These are phyloP conservation scores for Malurus alboscapulatus DNA, from an alignment of 2,113 vertebrate species.

Conservation along the genomic window DNA sequence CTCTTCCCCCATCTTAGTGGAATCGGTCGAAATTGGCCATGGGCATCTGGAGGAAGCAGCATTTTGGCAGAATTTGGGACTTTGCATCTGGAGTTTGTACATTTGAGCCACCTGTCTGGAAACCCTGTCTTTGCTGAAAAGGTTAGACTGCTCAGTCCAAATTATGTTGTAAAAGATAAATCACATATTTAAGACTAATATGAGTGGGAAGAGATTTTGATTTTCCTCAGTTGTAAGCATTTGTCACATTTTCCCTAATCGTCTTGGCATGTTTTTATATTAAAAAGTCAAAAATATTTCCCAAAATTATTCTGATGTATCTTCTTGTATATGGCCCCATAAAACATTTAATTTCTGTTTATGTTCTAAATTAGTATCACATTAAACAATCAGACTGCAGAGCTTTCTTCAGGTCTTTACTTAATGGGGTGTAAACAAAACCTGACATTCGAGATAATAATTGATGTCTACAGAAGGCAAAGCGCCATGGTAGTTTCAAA, in stretches of 20 bases:
- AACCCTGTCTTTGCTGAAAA: conserved; percentile 93
- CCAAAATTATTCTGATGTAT: neutral
- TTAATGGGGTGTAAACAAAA: neutral
- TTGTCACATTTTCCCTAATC: neutral
- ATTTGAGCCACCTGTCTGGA: conserved; percentile 91
- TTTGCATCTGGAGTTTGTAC: conserved; percentile 94
- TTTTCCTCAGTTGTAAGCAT: neutral
- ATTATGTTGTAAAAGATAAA: neutral
- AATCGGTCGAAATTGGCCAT: conserved; percentile 95
- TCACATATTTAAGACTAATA: neutral
- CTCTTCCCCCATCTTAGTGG: conserved; percentile 73
- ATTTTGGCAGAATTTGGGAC: conserved; percentile 98
- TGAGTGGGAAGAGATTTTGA: neutral
- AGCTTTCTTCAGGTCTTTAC: neutral
- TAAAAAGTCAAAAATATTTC: neutral
- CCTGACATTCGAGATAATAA: neutral
- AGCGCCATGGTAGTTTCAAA: neutral
- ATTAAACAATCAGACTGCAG: neutral
- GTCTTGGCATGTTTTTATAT: neutral
- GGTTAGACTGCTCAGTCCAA: conserved; percentile 71
- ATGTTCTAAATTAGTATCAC: neutral
- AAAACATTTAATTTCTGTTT: neutral
- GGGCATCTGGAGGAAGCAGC: conserved; percentile 98
- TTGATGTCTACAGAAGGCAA: neutral
- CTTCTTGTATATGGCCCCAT: neutral